phyloP scores from a whole-genome alignment of 1,140 invertebrate genomes.

The Lysiphlebus fabarum region DNA sequence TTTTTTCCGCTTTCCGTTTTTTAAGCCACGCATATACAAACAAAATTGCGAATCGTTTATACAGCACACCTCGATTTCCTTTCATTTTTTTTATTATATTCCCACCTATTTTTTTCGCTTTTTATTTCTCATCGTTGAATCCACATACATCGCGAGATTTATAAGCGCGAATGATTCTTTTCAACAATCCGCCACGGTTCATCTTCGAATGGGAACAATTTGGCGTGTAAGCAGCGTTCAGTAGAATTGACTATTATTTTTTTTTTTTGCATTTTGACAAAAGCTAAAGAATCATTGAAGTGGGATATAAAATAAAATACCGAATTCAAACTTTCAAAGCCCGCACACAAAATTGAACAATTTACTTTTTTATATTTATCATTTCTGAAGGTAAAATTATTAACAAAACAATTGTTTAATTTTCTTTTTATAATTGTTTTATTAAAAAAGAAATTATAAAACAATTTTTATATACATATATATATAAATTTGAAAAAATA shows the following conservation, averaged over 20 bases:
- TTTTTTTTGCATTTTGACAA: background rate
- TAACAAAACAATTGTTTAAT: too few species aligned
- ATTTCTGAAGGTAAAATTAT: too few species aligned
- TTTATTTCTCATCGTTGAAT: conserved; percentile 22
- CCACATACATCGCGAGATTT: conserved; percentile 39
- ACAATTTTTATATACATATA: too few species aligned
- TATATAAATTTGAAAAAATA: too few species aligned
- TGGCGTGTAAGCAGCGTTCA: conserved; percentile 36
- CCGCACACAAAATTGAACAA: too few species aligned
- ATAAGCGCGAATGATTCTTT: conserved; percentile 44
- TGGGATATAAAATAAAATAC: too few species aligned
- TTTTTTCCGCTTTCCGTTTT: too few species aligned
- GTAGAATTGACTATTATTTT: background rate
- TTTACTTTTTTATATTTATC: too few species aligned
- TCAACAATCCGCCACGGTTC: conserved; percentile 36
- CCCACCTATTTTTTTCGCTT: conserved; percentile 16
- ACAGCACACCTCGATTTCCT: conserved; percentile 11
- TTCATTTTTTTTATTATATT: conserved; percentile 9
- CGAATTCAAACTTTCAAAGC: too few species aligned
- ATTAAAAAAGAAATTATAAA: too few species aligned
- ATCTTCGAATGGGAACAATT: conserved; percentile 49
- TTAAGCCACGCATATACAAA: background rate
- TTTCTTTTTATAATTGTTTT: too few species aligned
- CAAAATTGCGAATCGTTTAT: background rate
- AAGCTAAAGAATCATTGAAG: background rate